A percentile compares a stretch with the other conserved stretches of the same genome.
Conservation (phyloP, 2,797 vertebrate species). For the Sebastolobus altivelis region DNA sequence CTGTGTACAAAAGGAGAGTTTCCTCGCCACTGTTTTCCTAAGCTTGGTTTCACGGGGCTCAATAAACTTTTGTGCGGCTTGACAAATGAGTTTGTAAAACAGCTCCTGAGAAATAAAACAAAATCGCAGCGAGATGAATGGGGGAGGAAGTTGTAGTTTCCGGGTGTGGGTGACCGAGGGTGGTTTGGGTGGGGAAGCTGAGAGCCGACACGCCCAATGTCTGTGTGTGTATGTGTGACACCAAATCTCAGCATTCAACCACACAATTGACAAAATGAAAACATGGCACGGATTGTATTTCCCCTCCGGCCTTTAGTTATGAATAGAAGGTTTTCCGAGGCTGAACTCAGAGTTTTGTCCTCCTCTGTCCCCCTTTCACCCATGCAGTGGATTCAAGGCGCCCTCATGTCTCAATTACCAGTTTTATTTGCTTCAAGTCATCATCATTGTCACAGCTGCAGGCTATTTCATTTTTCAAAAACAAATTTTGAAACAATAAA, state of each 20-base stretch:
- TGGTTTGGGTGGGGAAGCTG: conserved; percentile 62
- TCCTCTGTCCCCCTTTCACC: conserved; percentile 48
- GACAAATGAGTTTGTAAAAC: conserved; percentile 78
- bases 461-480: conserved; percentile 45
- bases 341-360: conserved; percentile 51
- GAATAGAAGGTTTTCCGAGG: conserved; percentile 66
- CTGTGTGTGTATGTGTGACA: conserved; percentile 68
- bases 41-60: conserved; percentile 62
- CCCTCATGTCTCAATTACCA: conserved; percentile 57
- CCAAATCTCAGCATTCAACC: conserved; percentile 74
- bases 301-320: conserved; percentile 54
- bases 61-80: conserved; percentile 66
- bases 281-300: conserved; percentile 67
- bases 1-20: conserved; percentile 47
- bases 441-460: conserved; percentile 68
- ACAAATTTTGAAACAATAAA: conserved; percentile 35
- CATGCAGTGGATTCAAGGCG: conserved; percentile 37
- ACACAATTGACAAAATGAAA: conserved; percentile 78
- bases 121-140: conserved; percentile 77
- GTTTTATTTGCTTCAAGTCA: conserved; percentile 49
- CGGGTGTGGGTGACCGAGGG: conserved; percentile 53
- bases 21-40: conserved; percentile 62
- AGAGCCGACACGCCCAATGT: conserved; percentile 68
- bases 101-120: conserved; percentile 80
- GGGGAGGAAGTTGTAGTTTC: conserved; percentile 76